Percentiles rank a stretch among this genome's conserved stretches.
These are phyloP conservation scores for Nemoura dubitans DNA, from an alignment of 2,888 invertebrate species.

Conservation along the genomic window DNA sequence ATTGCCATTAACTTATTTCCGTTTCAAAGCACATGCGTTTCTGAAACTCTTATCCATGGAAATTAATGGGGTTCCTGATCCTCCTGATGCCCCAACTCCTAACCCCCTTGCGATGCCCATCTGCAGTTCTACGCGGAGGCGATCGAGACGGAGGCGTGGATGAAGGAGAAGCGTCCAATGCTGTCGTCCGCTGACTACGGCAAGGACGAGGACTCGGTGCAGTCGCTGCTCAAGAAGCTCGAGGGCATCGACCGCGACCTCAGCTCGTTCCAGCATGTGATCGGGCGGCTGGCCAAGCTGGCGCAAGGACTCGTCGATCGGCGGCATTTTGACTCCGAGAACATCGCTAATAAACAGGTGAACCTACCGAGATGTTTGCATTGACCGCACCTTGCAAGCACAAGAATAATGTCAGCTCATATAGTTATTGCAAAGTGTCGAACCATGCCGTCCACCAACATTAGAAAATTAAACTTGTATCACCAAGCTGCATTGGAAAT, in stretches of 20 bases:
- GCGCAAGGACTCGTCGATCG: slow-evolving; percentile 75
- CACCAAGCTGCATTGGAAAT: too few relatives aligned
- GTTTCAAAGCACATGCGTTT: too few relatives aligned
- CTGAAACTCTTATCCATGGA: too few relatives aligned
- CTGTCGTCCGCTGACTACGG: slow-evolving; percentile 83
- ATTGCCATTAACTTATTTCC: too few relatives aligned
- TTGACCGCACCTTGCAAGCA: too few relatives aligned
- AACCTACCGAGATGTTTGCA: background rate
- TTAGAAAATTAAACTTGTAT: too few relatives aligned
- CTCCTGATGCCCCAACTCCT: too few relatives aligned
- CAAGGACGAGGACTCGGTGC: slow-evolving; percentile 91
- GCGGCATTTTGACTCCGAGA: slow-evolving; percentile 82
- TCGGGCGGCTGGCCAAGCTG: slow-evolving; percentile 75
- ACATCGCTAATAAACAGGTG: slow-evolving; percentile 73
- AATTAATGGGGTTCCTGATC: too few relatives aligned
- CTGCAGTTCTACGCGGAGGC: slow-evolving; percentile 86
- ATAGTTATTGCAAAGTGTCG: too few relatives aligned
- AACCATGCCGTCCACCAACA: too few relatives aligned
- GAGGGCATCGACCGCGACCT: slow-evolving; percentile 86
- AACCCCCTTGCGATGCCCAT: background rate
- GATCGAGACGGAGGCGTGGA: slow-evolving; percentile 92
- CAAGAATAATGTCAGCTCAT: too few relatives aligned
- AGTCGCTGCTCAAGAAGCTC: slow-evolving; percentile 81
- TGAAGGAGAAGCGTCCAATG: slow-evolving; percentile 82
- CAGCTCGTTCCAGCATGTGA: slow-evolving; percentile 76